Conservation (phyloP, 2,113 vertebrate species). For the Lota lota region DNA sequence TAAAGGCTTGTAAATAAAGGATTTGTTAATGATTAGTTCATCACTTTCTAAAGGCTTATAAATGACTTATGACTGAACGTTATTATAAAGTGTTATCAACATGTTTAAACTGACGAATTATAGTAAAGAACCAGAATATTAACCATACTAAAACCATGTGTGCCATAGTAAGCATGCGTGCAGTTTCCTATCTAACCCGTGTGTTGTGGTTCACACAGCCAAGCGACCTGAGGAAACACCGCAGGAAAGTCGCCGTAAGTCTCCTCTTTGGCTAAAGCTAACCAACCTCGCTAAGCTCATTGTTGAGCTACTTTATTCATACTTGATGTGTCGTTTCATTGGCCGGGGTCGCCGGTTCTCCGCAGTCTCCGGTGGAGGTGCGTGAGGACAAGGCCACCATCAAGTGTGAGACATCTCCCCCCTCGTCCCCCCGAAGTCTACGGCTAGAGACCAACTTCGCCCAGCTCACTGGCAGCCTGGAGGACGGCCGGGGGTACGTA, state of each 20-base stretch:
- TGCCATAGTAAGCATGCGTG: too few relatives aligned
- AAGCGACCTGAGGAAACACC: slow-evolving; percentile 95
- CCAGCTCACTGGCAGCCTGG: slow-evolving; percentile 83
- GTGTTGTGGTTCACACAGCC: slow-evolving; percentile 75
- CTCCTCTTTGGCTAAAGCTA: slow-evolving; percentile 3
- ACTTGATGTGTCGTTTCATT: neutral
- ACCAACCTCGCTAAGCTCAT: neutral
- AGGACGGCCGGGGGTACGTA: slow-evolving; percentile 86
- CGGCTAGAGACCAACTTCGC: slow-evolving; percentile 88
- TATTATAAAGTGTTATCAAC: too few relatives aligned
- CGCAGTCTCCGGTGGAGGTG: slow-evolving; percentile 88
- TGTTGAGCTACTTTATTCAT: too few relatives aligned
- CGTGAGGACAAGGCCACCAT: slow-evolving; percentile 95
- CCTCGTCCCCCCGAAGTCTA: slow-evolving; percentile 88
- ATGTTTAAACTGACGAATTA: too few relatives aligned
- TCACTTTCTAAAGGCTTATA: too few relatives aligned
- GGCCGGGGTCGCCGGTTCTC: neutral
- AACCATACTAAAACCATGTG: too few relatives aligned
- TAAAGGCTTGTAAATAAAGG: too few relatives aligned
- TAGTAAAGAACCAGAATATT: too few relatives aligned
- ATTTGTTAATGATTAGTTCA: too few relatives aligned
- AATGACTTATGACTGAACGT: too few relatives aligned
- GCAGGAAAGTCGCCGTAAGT: slow-evolving; percentile 93
- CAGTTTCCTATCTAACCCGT: neutral
- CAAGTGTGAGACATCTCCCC: slow-evolving; percentile 96